A percentile compares a stretch with the other conserved stretches of the same genome.
Evolutionary conservation across 2,113 vertebrate genomes (phyloP).

Genomic region (Lepidothrix coronata): DNA sequence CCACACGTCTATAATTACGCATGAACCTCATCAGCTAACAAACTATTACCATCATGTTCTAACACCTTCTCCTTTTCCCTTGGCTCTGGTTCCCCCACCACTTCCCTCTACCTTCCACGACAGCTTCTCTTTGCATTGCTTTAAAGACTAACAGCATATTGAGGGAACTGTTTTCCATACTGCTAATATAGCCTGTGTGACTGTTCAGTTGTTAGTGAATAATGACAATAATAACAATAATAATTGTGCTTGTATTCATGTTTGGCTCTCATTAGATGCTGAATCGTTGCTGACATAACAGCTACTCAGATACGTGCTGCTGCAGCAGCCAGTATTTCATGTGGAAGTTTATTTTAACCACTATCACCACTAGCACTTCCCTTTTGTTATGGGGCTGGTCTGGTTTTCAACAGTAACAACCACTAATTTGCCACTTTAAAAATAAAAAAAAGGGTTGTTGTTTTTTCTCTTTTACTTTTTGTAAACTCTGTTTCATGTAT

Average conservation of each 20-base stretch:
- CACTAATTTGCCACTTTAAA: neutral
- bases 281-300: neutral
- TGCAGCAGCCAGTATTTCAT: neutral
- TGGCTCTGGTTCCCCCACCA: conserved; percentile 26
- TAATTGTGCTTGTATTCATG: neutral
- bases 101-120: conserved; percentile 4
- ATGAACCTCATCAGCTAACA: conserved; percentile 41
- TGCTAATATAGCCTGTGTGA: neutral
- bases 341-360: neutral
- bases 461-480: neutral
- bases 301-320: neutral
- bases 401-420: neutral
- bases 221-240: neutral
- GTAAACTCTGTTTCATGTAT: neutral
- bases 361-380: neutral
- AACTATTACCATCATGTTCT: conserved; percentile 42
- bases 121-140: neutral
- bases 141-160: neutral
- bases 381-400: neutral
- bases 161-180: neutral
- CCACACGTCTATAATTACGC: conserved; percentile 27
- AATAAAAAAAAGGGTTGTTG: neutral
- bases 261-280: neutral
- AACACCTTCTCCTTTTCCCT: conserved; percentile 29
- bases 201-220: conserved; percentile 12